Conservation (phyloP, 2,797 vertebrate species). For the Leptatherina wallacei region DNA sequence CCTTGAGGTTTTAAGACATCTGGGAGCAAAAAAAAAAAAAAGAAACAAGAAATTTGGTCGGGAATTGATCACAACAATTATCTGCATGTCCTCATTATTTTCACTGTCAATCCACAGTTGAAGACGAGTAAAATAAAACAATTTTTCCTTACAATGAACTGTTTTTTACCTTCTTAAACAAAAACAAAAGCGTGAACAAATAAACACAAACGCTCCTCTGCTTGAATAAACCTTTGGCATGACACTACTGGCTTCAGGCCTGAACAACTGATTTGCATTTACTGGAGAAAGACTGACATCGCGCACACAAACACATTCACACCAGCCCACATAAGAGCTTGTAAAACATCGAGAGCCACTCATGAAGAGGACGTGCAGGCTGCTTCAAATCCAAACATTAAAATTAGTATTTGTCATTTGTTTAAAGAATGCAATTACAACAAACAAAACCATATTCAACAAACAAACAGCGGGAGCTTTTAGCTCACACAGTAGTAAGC, state of each 20-base stretch:
- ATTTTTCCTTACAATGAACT: not conserved
- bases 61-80: not conserved
- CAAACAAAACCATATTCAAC: slow-evolving; percentile 1
- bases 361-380: not conserved
- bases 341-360: slow-evolving; percentile 27
- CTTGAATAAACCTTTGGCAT: slow-evolving; percentile 27
- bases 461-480: slow-evolving; percentile 6
- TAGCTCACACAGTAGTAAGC: not conserved
- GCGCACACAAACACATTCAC: slow-evolving; percentile 18
- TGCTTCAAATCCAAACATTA: slow-evolving; percentile 14
- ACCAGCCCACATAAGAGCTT: slow-evolving; percentile 25
- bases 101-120: slow-evolving; percentile 11
- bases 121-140: not conserved
- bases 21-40: not conserved
- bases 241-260: slow-evolving; percentile 25
- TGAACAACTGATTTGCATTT: slow-evolving; percentile 50
- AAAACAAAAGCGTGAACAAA: slow-evolving; percentile 24
- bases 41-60: not conserved
- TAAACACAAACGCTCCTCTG: slow-evolving; percentile 13
- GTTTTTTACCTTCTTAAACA: not conserved
- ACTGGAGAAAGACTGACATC: slow-evolving; percentile 30
- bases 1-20: not conserved
- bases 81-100: not conserved
- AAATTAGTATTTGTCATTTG: not conserved
- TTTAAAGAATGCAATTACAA: slow-evolving; percentile 11